Conservation (phyloP, 30 jellyfish, hydroid and myxozoan genomes). For the Aurelia aurita complex sp. Pacific region DNA sequence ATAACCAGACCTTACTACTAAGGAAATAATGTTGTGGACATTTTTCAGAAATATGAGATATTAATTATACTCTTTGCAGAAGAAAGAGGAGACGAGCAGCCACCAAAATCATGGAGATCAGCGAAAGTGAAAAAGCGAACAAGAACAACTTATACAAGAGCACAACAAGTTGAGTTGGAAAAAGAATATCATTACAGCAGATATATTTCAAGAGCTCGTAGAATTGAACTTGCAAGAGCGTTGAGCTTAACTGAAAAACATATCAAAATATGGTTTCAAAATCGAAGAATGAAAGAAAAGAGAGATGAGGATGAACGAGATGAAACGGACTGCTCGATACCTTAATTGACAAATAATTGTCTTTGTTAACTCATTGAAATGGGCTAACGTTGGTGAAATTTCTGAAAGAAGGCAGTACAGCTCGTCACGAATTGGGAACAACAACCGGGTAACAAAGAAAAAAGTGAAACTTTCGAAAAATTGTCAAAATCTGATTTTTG, state of each 20-base stretch:
- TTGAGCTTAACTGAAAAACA: constrained; percentile 82
- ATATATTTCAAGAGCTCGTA: constrained; percentile 83
- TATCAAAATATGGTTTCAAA: constrained; percentile 90
- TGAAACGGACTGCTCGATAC: constrained; percentile 48
- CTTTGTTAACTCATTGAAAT: too few species aligned
- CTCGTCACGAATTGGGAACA: too few species aligned
- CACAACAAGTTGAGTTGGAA: constrained; percentile 89
- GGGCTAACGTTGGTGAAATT: too few species aligned
- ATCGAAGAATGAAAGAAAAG: constrained; percentile 87
- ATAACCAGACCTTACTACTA: too few species aligned
- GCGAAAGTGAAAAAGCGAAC: constrained; percentile 88
- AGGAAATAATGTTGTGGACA: too few species aligned
- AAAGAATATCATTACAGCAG: constrained; percentile 86
- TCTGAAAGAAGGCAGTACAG: too few species aligned
- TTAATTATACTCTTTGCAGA: constrained; percentile 23
- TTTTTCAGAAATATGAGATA: too few species aligned
- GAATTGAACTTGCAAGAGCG: constrained; percentile 85
- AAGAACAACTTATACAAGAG: constrained; percentile 88
- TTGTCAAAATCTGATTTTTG: too few species aligned
- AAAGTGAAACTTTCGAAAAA: too few species aligned
- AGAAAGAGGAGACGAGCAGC: constrained; percentile 69
- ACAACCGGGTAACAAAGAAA: too few species aligned
- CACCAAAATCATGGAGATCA: constrained; percentile 93
- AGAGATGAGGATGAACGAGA: constrained; percentile 87
- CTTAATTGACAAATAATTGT: neutral